These are phyloP conservation scores for Hypothenemus hampei DNA, from an alignment of 1,140 invertebrate genomes.

Conservation along the genomic window DNA sequence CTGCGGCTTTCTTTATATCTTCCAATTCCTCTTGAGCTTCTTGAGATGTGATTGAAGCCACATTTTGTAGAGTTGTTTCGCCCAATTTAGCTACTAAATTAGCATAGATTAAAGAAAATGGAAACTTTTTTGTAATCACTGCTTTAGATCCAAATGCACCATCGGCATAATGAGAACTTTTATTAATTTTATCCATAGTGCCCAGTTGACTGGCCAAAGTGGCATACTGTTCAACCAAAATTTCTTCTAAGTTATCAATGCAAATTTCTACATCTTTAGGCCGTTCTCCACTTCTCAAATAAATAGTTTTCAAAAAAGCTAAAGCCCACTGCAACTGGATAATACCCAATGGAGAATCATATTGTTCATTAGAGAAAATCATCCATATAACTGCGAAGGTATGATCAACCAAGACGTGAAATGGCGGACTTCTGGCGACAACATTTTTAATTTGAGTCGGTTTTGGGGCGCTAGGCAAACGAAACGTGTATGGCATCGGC, in stretches of 20 bases:
- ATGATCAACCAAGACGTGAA: slow-evolving; percentile 41
- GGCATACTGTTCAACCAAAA: slow-evolving; percentile 39
- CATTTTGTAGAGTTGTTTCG: slow-evolving; percentile 3
- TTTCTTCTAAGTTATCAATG: slow-evolving; percentile 37
- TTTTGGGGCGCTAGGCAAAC: slow-evolving; percentile 18
- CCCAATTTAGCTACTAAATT: slow-evolving; percentile 30
- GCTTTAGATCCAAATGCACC: slow-evolving; percentile 22
- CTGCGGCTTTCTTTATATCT: slow-evolving; percentile 30
- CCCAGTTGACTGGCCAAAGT: slow-evolving; percentile 30
- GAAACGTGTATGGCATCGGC: slow-evolving; percentile 31
- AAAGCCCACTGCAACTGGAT: slow-evolving; percentile 42
- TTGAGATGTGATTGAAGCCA: slow-evolving; percentile 24
- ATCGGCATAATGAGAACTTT: slow-evolving; percentile 24
- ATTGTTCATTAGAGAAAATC: slow-evolving; percentile 33
- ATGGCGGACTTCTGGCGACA: slow-evolving; percentile 36
- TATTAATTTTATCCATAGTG: slow-evolving; percentile 20
- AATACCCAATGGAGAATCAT: slow-evolving; percentile 32
- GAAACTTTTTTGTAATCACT: slow-evolving; percentile 17
- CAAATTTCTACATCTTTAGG: slow-evolving; percentile 40
- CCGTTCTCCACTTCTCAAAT: slow-evolving; percentile 30
- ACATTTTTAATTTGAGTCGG: slow-evolving; percentile 30
- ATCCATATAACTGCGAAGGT: slow-evolving; percentile 42
- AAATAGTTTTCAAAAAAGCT: slow-evolving; percentile 36
- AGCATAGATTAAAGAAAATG: slow-evolving; percentile 38
- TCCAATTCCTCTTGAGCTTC: slow-evolving; percentile 29